These are phyloP conservation scores for Euleptes europaea DNA, from an alignment of 2,113 vertebrate genomes.

Conservation along the genomic window DNA sequence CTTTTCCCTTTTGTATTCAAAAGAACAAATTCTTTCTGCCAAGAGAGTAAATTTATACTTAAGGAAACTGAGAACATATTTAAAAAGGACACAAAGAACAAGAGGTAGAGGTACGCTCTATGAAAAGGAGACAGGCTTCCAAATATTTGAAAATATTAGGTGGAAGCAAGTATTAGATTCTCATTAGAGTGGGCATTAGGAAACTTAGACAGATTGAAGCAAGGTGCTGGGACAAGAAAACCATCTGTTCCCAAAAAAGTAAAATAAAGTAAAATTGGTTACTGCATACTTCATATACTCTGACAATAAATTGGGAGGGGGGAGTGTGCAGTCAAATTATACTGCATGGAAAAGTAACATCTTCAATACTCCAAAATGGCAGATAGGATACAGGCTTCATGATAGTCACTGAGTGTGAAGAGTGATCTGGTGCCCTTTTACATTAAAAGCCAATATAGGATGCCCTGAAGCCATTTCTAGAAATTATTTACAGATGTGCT, in stretches of 20 bases:
- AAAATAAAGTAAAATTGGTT: neutral
- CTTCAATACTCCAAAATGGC: neutral
- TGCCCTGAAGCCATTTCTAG: neutral
- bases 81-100: constrained; percentile 1
- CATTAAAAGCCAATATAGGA: neutral
- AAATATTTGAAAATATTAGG: constrained; percentile 29
- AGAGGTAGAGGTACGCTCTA: constrained; percentile 1
- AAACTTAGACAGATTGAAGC: neutral
- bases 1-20: constrained; percentile 1
- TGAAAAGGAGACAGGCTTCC: neutral
- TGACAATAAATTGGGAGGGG: neutral
- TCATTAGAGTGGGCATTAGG: neutral
- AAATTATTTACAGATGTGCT: neutral
- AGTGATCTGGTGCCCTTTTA: neutral
- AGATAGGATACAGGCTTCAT: neutral
- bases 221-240: neutral
- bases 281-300: neutral
- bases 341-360: neutral
- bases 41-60: constrained; percentile 27
- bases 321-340: neutral
- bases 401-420: neutral
- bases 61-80: neutral
- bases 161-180: constrained; percentile 5
- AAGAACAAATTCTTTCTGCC: constrained; percentile 24
- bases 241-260: neutral